A percentile compares a stretch with the other conserved stretches of the same genome.
These are phyloP conservation scores for Peromyscus nudipes DNA, from an alignment of 2,797 vertebrate genomes.

Conservation along the genomic window DNA sequence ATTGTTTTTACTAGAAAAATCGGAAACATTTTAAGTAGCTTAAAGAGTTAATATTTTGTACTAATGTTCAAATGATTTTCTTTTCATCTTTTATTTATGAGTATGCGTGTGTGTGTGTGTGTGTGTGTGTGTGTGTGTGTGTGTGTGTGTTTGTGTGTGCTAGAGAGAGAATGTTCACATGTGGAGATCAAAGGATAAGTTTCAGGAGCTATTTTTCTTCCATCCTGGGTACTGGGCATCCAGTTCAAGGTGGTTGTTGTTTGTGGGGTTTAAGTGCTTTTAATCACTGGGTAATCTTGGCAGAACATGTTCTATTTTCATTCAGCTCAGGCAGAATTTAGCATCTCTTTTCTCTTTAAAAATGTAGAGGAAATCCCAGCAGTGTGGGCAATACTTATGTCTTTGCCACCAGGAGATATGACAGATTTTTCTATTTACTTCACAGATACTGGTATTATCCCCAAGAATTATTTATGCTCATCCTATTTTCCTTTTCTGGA, in stretches of 20 bases:
- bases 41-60: neutral
- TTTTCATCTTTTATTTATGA: neutral
- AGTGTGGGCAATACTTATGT: neutral
- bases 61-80: neutral
- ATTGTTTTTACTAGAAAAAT: conserved; percentile 32
- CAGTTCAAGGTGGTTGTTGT: neutral
- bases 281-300: neutral
- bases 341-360: neutral
- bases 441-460: neutral
- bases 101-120: neutral
- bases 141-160: neutral
- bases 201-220: neutral
- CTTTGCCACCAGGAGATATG: neutral
- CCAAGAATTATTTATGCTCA: neutral
- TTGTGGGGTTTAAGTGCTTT: neutral
- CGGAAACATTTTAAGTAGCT: conserved; percentile 5
- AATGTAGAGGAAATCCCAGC: neutral
- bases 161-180: neutral
- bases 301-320: neutral
- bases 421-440: neutral
- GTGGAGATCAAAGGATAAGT: neutral
- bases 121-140: neutral
- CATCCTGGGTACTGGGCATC: neutral
- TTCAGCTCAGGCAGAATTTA: neutral
- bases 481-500: neutral